A percentile compares a stretch with the other conserved stretches of the same genome.
phyloP scores from a whole-genome alignment of 1,140 invertebrate genomes.

The Drepana arcuata region DNA sequence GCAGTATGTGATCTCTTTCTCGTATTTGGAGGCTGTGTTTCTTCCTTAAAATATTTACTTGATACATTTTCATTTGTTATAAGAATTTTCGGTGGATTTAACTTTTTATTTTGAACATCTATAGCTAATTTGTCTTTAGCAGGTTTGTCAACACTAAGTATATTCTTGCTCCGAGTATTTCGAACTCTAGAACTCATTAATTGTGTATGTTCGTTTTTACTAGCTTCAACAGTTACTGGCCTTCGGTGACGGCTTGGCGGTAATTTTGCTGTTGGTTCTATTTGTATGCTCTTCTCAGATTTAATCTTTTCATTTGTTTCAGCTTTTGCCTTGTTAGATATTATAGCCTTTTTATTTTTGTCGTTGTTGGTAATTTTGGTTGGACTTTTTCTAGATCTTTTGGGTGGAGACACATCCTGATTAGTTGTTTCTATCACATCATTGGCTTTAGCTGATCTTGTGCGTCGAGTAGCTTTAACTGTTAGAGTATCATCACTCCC shows the following conservation, averaged over 20 bases:
- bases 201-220: slow-evolving; percentile 1
- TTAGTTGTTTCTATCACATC: slow-evolving; percentile 14
- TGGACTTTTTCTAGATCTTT: slow-evolving; percentile 27
- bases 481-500: slow-evolving; percentile 32
- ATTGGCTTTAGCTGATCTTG: slow-evolving; percentile 19
- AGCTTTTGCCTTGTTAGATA: not conserved
- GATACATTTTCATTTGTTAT: slow-evolving; percentile 30
- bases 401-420: slow-evolving; percentile 46
- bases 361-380: slow-evolving; percentile 1
- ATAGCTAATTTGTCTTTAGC: no score
- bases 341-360: slow-evolving; percentile 3
- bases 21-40: slow-evolving; percentile 11
- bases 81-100: slow-evolving; percentile 30
- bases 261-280: no score
- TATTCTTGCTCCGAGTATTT: no score
- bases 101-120: slow-evolving; percentile 5
- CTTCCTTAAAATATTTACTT: slow-evolving; percentile 47
- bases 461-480: slow-evolving; percentile 13
- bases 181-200: no score
- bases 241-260: not conserved
- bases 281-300: no score
- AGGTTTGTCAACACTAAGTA: no score
- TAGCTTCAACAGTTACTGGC: not conserved
- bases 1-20: slow-evolving; percentile 45
- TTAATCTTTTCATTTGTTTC: not conserved